Base-by-base conservation (phyloP, 2,888 invertebrate species). In the Meiosimyza decipiens region DNA sequence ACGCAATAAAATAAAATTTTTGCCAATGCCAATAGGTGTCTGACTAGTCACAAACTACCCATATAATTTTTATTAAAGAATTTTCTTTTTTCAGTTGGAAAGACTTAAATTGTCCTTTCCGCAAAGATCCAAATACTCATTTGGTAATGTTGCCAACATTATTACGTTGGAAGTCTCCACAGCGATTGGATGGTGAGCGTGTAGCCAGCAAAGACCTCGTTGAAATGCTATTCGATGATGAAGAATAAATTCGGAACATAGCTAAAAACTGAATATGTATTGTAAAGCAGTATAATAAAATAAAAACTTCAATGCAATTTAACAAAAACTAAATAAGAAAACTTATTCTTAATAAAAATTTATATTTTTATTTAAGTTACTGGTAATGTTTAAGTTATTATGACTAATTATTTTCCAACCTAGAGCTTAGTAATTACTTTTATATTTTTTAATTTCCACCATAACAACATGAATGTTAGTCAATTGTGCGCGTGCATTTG, bases 391-490 rank as follows among this genome's bases (percentile, higher is more conserved):
- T 15, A 15, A 69, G 55, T 28, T 64, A 22, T 66, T 51, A 28
- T 54, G 0, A 55, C 6, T 54, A 16, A 22, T 18, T 55, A 18
- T 51, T 51, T n/a, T 40, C 4, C 33, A 1, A 16, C n/a, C 13
- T 12, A 12, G 6, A 7, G 71, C 67, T 88, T 89, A 97, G 88
- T 95, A 99, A 87, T 94, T 95, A 9, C 96, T 96, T 89, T 99
- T 99, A 88, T 98, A 98, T 89, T 99, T 99, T 88, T 99, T 99
- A 77, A 99, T 95, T 89, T 99, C 99, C 2, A 98, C 97, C 96
- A 99, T 99, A 74, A 99, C 95, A 74, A 98, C 96, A 88, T 99
- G 99, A 82, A 98, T 97, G 85, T 99, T 99, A 5, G 98, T 96
- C 70, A 99, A 90, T 86, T 98, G 97, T 9, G 95, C 94, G 77